A percentile compares a stretch with the other conserved stretches of the same genome.
phyloP scores from a whole-genome alignment of 2,888 invertebrate genomes.

The Ariolimax columbianus region DNA sequence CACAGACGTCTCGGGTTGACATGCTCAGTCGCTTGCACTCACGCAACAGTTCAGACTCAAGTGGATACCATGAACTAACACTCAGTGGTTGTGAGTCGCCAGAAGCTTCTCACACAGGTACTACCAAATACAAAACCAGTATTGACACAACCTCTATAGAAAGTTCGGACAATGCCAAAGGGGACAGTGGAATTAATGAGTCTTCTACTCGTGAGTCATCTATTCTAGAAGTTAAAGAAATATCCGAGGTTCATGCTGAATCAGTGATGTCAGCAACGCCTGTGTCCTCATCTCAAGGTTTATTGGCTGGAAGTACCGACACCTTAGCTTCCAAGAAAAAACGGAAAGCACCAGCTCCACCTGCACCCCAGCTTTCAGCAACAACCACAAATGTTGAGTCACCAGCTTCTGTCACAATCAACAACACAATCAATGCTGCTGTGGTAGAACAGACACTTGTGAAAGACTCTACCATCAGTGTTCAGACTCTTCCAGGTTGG shows the following conservation, averaged over 20 bases:
- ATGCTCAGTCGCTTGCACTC: slow-evolving; percentile 80
- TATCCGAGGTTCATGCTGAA: slow-evolving; percentile 18
- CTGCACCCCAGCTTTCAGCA: slow-evolving; percentile 45
- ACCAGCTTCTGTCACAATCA: not conserved
- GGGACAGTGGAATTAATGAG: slow-evolving; percentile 66
- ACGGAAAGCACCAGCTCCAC: slow-evolving; percentile 70
- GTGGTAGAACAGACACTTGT: not conserved
- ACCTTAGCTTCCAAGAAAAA: slow-evolving; percentile 62
- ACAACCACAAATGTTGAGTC: not conserved
- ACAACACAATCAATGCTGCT: not conserved
- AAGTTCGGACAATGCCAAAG: slow-evolving; percentile 65
- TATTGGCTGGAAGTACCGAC: slow-evolving; percentile 39
- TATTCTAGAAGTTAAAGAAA: slow-evolving; percentile 43
- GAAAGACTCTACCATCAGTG: not conserved
- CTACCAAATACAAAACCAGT: slow-evolving; percentile 61
- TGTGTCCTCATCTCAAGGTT: slow-evolving; percentile 8
- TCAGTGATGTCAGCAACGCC: not conserved
- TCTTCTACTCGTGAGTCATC: slow-evolving; percentile 42
- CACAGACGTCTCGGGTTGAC: slow-evolving; percentile 24
- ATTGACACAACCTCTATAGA: slow-evolving; percentile 69
- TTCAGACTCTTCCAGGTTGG: not conserved
- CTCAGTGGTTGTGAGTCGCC: slow-evolving; percentile 76
- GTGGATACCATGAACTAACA: slow-evolving; percentile 86
- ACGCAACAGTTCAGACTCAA: slow-evolving; percentile 86
- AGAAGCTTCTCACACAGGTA: slow-evolving; percentile 60